phyloP scores from a whole-genome alignment of 2,113 vertebrate genomes.

The Psephotus haematonotus region DNA sequence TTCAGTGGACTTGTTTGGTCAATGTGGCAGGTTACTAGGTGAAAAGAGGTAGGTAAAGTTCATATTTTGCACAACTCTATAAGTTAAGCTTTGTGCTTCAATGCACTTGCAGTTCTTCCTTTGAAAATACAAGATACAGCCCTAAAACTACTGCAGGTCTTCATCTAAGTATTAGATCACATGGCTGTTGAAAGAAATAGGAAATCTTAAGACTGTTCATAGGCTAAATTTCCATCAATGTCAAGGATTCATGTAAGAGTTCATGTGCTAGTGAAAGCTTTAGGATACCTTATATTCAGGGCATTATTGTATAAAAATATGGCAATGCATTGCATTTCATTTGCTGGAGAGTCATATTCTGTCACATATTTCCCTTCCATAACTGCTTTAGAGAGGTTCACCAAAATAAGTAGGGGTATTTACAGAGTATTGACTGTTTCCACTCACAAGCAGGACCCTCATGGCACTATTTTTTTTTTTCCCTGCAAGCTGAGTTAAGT shows the following conservation, averaged over 20 bases:
- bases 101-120: not conserved
- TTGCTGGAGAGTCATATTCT: not conserved
- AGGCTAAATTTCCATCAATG: not conserved
- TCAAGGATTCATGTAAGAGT: not conserved
- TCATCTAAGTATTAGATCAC: not conserved
- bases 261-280: not conserved
- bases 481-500: not conserved
- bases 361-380: not conserved
- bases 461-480: rapidly evolving
- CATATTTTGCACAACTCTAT: not conserved
- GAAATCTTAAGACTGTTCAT: not conserved
- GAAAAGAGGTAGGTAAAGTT: not conserved
- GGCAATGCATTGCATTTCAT: not conserved
- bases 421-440: not conserved
- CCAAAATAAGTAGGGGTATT: not conserved
- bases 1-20: not conserved
- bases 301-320: not conserved
- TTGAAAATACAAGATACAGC: not conserved
- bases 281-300: not conserved
- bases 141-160: not conserved
- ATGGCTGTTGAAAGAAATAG: not conserved
- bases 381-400: not conserved
- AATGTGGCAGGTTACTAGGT: not conserved
- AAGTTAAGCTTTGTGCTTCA: not conserved
- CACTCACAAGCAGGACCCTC: not conserved